Base-by-base conservation (phyloP, 2,113 vertebrate genomes). In the Chaenogobius annularis region DNA sequence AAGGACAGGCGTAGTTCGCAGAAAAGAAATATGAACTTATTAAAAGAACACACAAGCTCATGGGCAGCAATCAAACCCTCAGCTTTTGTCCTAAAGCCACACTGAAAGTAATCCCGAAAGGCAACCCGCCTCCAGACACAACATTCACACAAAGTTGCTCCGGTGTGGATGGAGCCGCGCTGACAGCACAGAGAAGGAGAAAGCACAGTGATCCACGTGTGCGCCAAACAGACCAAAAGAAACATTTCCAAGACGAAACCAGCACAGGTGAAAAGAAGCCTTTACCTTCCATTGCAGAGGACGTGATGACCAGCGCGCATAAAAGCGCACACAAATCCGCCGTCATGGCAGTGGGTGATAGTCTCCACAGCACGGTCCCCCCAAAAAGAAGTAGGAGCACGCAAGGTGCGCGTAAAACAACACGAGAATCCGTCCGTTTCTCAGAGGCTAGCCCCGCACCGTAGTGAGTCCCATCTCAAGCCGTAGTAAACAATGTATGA, bases 211-310 rank as follows among this genome's bases (percentile, higher is more conserved):
- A n/a, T 63, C 35, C 61, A 63, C 61, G 61, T 63, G 61, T 43
- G 13, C 66, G 37, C 13, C 1, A 40, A 54, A 5, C 68, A 23
- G 0, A 26, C 19, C 56, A 7, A 61, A 52, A 62, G n/a, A 50
- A 71, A 50, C 74, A 62, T 50, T 31, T 46, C 75, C 69, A 46
- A 22, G 48, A 10, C 54, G 19, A 54, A 63, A 74, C 37, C 73
- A 63, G 61, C 35, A 71, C 20, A 81, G 69, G 43, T 22, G 65
- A 13, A 61, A 63, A 70, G 75, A 46, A 37, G 31, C 69, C 56
- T 85, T 94, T 93, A 94, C 93, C 93, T 94, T 94, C 93, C 90
- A 93, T 92, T 47, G 91, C 92, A 73, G 91, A 92, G 52, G 90
- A 92, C 44, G 92, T 79, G 83, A 87, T 74, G 85, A 88, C 66